Conservation (phyloP, 2,113 vertebrate species). For the Paramormyrops kingsleyae region DNA sequence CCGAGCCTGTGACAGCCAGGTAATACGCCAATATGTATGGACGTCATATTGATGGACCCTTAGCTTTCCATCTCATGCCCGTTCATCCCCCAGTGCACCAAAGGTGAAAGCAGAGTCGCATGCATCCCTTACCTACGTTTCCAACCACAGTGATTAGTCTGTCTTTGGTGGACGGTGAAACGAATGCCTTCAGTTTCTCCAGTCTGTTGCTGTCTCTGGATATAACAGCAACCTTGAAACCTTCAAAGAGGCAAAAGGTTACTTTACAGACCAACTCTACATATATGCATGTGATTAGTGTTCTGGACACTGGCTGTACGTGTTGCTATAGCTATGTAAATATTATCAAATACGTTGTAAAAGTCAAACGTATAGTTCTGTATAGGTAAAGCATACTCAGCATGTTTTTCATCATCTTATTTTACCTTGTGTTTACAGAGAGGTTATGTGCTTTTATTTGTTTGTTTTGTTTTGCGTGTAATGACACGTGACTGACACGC, state of each 20-base stretch:
- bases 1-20: slow-evolving; percentile 49
- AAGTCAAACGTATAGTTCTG: background rate
- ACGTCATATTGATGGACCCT: background rate
- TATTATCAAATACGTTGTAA: background rate
- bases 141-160: slow-evolving; percentile 67
- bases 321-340: background rate
- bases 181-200: slow-evolving; percentile 58
- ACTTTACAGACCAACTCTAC: background rate
- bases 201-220: slow-evolving; percentile 63
- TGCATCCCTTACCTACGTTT: slow-evolving; percentile 59
- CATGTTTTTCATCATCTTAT: background rate
- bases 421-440: background rate
- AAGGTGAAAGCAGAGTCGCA: background rate
- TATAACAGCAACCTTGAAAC: slow-evolving; percentile 70
- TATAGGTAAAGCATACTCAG: background rate
- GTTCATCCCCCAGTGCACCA: background rate
- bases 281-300: background rate
- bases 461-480: background rate
- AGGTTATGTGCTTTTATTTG: background rate
- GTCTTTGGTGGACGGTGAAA: slow-evolving; percentile 52
- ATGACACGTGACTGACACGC: background rate
- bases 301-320: background rate
- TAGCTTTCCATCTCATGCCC: background rate
- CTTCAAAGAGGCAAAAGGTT: slow-evolving; percentile 19
- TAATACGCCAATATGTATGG: background rate